Base-by-base conservation (phyloP, 2,888 invertebrate species). In the Allygus modestus region DNA sequence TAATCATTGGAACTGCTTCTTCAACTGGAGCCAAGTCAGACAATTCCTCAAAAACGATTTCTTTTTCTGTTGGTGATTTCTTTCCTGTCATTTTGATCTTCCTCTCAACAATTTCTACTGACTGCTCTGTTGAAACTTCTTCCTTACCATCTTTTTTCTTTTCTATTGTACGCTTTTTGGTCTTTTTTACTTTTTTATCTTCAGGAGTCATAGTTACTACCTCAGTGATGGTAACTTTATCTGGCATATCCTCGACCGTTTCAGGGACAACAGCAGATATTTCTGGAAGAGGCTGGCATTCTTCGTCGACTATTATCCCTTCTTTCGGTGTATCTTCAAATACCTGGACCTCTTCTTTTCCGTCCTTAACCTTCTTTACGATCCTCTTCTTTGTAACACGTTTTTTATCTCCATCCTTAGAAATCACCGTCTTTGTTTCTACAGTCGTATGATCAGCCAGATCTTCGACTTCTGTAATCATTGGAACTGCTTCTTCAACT, bases 31-130 rank as follows among this genome's bases (percentile, higher is more conserved):
- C 87, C 87, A 88, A 88, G 86, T 89, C 89, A 87, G 43, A 7
- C 11, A 79, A 46, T 17, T 82, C 73, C 17, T 86, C 85, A 12
- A 84, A 81, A 11, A 75, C 87, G 83, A 31, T 84, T 88, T 83
- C 88, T 88, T 82, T 89, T 88, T 82, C 90, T 87, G 81, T 89
- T 87, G 87, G 88, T 89, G 85, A 87, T 89, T 54, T 86, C 20
- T 85, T 87, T 23, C 37, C 43, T 43, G 33, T 81, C 46, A 82
- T 90, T 84, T 89, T 89, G 37, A 43, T 89, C 0, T 89, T 86
- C 71, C 89, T 90, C 0, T 89, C 91, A 31, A 58, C 81, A 31
- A 28, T 58, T 79, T 87, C 88, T 43, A 31, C 77, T 28, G 51
- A 43, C 51, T 85, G 73, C 54, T 54, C 71, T 23, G 58, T 58